Conservation (phyloP, 2,888 invertebrate species). For the Plagodis pulveraria region DNA sequence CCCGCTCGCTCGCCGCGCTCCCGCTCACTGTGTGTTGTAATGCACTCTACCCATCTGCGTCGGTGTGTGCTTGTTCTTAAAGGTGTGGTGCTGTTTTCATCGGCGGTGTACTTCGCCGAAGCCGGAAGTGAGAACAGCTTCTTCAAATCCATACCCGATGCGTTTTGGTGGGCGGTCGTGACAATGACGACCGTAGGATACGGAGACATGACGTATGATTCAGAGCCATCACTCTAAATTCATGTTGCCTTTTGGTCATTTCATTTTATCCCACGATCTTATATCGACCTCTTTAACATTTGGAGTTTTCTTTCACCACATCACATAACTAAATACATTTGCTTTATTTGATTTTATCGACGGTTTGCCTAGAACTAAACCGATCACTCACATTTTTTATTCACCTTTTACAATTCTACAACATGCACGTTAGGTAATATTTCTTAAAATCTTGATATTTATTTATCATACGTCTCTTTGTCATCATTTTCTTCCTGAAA, state of each 20-base stretch:
- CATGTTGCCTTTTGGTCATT: conserved; percentile 77
- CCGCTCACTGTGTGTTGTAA: conserved; percentile 68
- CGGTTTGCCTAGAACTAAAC: conserved; percentile 74
- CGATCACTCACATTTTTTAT: conserved; percentile 59
- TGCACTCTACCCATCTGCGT: conserved; percentile 81
- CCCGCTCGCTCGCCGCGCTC: conserved; percentile 49
- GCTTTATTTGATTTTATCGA: conserved; percentile 73
- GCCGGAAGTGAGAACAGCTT: conserved; percentile 99
- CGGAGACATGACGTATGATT: conserved; percentile 99
- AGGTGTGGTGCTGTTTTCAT: conserved; percentile 99
- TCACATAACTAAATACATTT: conserved; percentile 66
- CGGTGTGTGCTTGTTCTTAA: conserved; percentile 88
- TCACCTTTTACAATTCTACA: conserved; percentile 52
- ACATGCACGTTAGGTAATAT: conserved; percentile 67
- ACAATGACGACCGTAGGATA: conserved; percentile 99
- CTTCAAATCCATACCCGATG: conserved; percentile 99
- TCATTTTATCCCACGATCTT: conserved; percentile 70
- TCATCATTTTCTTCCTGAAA: conserved; percentile 62
- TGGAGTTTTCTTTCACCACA: conserved; percentile 70
- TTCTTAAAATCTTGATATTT: conserved; percentile 55
- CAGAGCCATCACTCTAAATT: conserved; percentile 74
- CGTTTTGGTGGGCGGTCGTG: conserved; percentile 99
- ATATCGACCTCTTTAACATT: conserved; percentile 71
- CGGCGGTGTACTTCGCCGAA: conserved; percentile 99
- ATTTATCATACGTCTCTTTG: conserved; percentile 53